Percentiles rank a stretch among this genome's conserved stretches.
These are phyloP conservation scores for Drosophila algonquin DNA, from an alignment of 2,888 invertebrate species.

Conservation along the genomic window DNA sequence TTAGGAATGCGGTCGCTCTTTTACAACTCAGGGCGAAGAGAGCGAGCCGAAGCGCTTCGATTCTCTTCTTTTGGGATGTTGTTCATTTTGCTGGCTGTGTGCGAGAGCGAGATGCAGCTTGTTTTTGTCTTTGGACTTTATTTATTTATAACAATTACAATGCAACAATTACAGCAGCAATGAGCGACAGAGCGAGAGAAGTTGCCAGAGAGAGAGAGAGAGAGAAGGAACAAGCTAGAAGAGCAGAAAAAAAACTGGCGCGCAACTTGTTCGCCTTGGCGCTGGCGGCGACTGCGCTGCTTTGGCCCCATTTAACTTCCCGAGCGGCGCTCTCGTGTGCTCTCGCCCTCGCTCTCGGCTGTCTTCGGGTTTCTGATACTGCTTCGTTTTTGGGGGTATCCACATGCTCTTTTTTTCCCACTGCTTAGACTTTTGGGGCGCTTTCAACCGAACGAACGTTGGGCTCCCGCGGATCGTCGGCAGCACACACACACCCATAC, in stretches of 20 bases:
- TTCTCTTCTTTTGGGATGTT: constrained; percentile 35
- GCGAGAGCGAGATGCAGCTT: constrained; percentile 10
- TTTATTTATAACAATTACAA: constrained; percentile 40
- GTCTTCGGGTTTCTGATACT: constrained; percentile 13
- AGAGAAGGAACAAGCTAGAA: not conserved
- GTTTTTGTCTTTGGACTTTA: constrained; percentile 22
- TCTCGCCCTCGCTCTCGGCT: constrained; percentile 38
- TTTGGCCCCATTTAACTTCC: constrained; percentile 70
- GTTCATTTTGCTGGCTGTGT: constrained; percentile 25
- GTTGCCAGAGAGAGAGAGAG: not conserved
- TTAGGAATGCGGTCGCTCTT: constrained; percentile 73
- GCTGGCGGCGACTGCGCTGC: constrained; percentile 69
- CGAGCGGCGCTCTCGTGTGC: constrained; percentile 24
- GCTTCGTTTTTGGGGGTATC: constrained; percentile 40
- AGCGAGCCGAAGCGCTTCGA: constrained; percentile 40
- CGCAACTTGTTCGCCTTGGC: constrained; percentile 78
- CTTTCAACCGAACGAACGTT: constrained; percentile 75
- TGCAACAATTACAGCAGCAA: constrained; percentile 37
- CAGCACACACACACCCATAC: constrained; percentile 24
- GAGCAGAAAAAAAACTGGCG: constrained; percentile 41
- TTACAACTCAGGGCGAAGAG: constrained; percentile 45
- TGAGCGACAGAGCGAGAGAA: not conserved
- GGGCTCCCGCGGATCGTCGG: constrained; percentile 61
- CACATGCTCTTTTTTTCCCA: constrained; percentile 56
- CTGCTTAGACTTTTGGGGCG: constrained; percentile 80